phyloP scores from a whole-genome alignment of 2,888 invertebrate species.

The Drosophila borborema region DNA sequence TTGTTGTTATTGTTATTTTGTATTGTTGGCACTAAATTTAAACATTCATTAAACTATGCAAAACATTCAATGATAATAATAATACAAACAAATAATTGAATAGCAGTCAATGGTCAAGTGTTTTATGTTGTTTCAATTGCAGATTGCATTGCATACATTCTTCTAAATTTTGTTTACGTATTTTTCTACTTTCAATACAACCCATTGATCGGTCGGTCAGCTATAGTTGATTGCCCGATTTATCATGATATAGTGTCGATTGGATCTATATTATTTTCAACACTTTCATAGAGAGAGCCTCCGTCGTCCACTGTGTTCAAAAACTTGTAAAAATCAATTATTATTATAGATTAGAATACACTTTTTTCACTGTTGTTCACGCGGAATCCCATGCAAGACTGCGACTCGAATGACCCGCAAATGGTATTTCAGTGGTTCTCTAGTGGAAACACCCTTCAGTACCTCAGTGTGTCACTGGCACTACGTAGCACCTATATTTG shows the following conservation, averaged over 20 bases:
- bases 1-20: not conserved
- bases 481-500: constrained; percentile 20
- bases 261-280: not conserved
- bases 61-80: not conserved
- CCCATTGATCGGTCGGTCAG: constrained; percentile 9
- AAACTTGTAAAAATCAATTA: constrained; percentile 29
- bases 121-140: not conserved
- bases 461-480: constrained; percentile 11
- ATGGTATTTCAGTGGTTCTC: constrained; percentile 29
- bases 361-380: constrained; percentile 52
- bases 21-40: not conserved
- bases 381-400: constrained; percentile 56
- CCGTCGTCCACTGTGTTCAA: not conserved
- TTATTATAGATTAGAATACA: constrained; percentile 31
- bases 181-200: constrained; percentile 3
- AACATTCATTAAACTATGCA: not conserved
- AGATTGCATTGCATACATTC: constrained; percentile 13
- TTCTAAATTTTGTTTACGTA: not conserved
- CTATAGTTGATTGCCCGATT: constrained; percentile 7
- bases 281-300: constrained; percentile 1
- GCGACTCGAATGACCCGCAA: constrained; percentile 30
- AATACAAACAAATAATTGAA: not conserved
- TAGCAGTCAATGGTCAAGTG: constrained; percentile 4
- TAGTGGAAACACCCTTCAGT: constrained; percentile 19
- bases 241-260: constrained; percentile 5